phyloP scores from a whole-genome alignment of 1,140 invertebrate species.

The Drosophila bipectinata region DNA sequence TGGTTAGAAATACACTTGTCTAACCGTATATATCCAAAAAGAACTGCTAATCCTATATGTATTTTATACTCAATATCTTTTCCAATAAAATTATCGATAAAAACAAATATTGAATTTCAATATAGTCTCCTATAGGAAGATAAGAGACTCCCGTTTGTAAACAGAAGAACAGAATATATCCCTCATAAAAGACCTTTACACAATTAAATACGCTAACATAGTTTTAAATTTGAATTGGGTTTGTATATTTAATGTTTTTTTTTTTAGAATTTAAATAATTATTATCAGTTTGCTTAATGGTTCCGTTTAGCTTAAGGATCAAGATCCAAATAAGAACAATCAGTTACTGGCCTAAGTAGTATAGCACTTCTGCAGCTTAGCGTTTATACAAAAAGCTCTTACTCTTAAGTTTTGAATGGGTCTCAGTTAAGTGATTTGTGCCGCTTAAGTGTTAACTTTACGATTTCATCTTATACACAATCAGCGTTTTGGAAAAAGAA shows the following conservation, averaged over 20 bases:
- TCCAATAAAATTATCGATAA: constrained; percentile 12
- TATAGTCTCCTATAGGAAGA: not conserved
- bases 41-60: constrained; percentile 39
- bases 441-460: constrained; percentile 79
- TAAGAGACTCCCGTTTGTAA: not conserved
- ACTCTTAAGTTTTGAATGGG: constrained; percentile 51
- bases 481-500: constrained; percentile 55
- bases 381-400: constrained; percentile 40
- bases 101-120: not conserved
- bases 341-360: constrained; percentile 41
- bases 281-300: constrained; percentile 60
- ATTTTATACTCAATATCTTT: constrained; percentile 23
- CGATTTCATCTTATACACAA: constrained; percentile 46
- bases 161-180: too few relatives aligned
- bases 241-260: constrained; percentile 53
- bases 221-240: not conserved
- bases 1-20: constrained; percentile 28
- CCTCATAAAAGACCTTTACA: not conserved
- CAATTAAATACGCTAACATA: not conserved
- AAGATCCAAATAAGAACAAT: constrained; percentile 49
- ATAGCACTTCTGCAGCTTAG: constrained; percentile 3
- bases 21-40: constrained; percentile 35
- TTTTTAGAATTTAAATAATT: constrained; percentile 53
- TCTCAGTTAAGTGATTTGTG: constrained; percentile 76
- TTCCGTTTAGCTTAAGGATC: constrained; percentile 41